Evolutionary conservation across 2,888 invertebrate genomes (phyloP), one percentile per base, ranked within the genome.

Genomic region (Rugalucina vietnamica): DNA sequence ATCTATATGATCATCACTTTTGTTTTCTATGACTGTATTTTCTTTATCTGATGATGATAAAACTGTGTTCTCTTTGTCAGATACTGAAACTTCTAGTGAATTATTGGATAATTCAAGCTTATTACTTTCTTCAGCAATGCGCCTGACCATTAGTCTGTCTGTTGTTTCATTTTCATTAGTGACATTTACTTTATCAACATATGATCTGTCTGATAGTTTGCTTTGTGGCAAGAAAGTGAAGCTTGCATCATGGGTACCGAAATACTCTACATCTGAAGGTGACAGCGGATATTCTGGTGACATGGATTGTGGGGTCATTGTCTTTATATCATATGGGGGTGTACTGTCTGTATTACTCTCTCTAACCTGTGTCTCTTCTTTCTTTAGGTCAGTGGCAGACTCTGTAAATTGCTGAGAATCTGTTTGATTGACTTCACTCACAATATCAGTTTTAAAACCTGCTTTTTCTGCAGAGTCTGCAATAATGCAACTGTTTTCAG

Each of bases 251-350:
- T 60, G 76, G 32, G 27, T 24, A 37, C n/a, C 37, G 4, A 65
- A 18, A 24, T 37, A 24, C 3, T 21, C 5, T n/a, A 65, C 0
- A 49, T 43, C 50, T 29, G 49, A 32, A 5, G 85, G 85, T 27
- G 88, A 86, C n/a, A 57, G 54, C 12, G 88, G 82, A 54, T 76
- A 88, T 14, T 86, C 88, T 36, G 88, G 88, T 65, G 88, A 88
- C 88, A 88, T 88, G 3, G 88, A 88, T 1, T 73, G 60, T 37
- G 78, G 82, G 18, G 81, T 65, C n/a, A 43, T 39, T n/a, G 24
- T n/a, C 14, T 36, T 43, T 5, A 10, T 10, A 21, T 39, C 43
- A 43, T 27, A 27, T 36, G 72, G 39, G 8, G 49, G 72, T 24
- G 72, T 72, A 24, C 27, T 21, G 12, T 72, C 43, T n/a, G 49